A percentile compares a stretch with the other conserved stretches of the same genome.
phyloP scores from a whole-genome alignment of 2,113 vertebrate species.

The Sphyrna mokarran region DNA sequence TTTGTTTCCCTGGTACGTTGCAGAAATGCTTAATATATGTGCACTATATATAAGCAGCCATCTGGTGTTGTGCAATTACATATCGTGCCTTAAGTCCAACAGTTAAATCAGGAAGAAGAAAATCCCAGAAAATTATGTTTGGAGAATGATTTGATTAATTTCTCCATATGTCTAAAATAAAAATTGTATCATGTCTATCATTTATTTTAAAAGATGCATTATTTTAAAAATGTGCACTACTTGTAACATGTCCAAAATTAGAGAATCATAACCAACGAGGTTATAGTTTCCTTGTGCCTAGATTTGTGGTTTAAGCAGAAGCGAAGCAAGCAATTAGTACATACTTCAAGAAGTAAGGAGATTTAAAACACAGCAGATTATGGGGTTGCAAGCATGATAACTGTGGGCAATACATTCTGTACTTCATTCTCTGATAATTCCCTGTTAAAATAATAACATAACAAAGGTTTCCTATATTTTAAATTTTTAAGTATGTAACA shows the following conservation, averaged over 20 bases:
- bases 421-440: not conserved
- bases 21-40: conserved; percentile 47
- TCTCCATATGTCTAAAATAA: conserved; percentile 39
- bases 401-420: not conserved
- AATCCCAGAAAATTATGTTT: conserved; percentile 54
- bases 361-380: conserved; percentile 4
- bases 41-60: conserved; percentile 48
- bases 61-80: conserved; percentile 50
- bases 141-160: conserved; percentile 48
- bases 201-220: not conserved
- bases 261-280: not conserved
- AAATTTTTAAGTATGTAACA: not conserved
- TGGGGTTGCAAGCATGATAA: not conserved
- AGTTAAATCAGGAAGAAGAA: conserved; percentile 50
- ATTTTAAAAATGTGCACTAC: not conserved
- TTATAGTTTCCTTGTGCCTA: not conserved
- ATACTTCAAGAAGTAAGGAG: not conserved
- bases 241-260: not conserved
- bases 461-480: not conserved
- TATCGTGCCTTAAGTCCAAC: conserved; percentile 49
- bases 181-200: not conserved
- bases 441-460: not conserved
- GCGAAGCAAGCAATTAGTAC: not conserved
- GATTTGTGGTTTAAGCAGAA: not conserved
- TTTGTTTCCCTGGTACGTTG: conserved; percentile 37